phyloP scores from a whole-genome alignment of 2,888 invertebrate genomes.

The Catocala fraxini region DNA sequence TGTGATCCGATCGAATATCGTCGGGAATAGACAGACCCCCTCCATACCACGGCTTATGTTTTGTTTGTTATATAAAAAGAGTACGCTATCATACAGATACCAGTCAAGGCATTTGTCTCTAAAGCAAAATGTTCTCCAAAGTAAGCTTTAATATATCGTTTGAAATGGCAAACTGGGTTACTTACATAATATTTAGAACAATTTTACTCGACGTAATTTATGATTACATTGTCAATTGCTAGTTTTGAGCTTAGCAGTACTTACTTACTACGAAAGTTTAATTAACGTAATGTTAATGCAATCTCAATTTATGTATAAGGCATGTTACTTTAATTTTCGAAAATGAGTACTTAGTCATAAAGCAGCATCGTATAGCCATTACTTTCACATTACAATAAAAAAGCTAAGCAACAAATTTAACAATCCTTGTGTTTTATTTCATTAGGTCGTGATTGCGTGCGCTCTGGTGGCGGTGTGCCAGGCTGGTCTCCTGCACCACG shows the following conservation, averaged over 20 bases:
- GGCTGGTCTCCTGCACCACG: slow-evolving; percentile 78
- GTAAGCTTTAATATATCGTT: slow-evolving; percentile 69
- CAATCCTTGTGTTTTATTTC: neutral
- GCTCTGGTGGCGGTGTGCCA: slow-evolving; percentile 75
- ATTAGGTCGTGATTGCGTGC: slow-evolving; percentile 72
- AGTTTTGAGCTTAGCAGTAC: slow-evolving; percentile 30
- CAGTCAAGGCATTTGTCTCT: slow-evolving; percentile 81
- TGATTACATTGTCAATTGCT: slow-evolving; percentile 51
- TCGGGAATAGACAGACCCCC: slow-evolving; percentile 81
- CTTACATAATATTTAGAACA: slow-evolving; percentile 63
- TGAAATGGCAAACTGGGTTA: slow-evolving; percentile 49
- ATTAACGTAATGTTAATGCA: slow-evolving; percentile 9
- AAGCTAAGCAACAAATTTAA: too few species aligned
- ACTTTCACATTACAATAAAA: too few species aligned
- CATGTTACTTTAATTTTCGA: too few species aligned
- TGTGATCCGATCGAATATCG: slow-evolving; percentile 84
- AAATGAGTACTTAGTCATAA: too few species aligned
- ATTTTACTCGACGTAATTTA: slow-evolving; percentile 51
- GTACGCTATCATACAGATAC: slow-evolving; percentile 74
- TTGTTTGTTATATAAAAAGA: slow-evolving; percentile 87
- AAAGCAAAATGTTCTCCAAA: slow-evolving; percentile 85
- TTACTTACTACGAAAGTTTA: slow-evolving; percentile 23
- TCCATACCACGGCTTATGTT: slow-evolving; percentile 72
- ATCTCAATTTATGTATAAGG: neutral
- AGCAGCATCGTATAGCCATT: too few species aligned